A percentile compares a stretch with the other conserved stretches of the same genome.
Evolutionary conservation across 30 jellyfish, hydroid and myxozoan species (phyloP).

Genomic region (Aurelia coerulea): DNA sequence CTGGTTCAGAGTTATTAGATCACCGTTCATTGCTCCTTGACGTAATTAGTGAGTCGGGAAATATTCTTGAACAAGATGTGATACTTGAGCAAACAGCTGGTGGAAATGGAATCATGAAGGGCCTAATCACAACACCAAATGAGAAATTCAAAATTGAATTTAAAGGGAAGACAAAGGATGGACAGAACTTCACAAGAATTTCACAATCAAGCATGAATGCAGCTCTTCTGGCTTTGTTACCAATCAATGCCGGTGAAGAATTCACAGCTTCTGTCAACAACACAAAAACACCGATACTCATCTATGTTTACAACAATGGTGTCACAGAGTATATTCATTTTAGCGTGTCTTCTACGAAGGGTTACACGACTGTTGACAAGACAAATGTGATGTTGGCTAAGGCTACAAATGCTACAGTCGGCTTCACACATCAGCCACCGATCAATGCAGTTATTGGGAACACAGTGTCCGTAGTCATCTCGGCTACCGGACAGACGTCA

Average conservation of each 20-base stretch:
- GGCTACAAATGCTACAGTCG: constrained; percentile 31
- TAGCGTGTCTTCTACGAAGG: constrained; percentile 4
- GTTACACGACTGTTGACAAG: constrained; percentile 6
- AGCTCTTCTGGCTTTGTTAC: constrained; percentile 22
- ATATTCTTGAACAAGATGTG: constrained; percentile 2
- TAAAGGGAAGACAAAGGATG: constrained; percentile 27
- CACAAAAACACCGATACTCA: constrained; percentile 25
- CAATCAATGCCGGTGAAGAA: constrained; percentile 40
- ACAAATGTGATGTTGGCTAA: neutral
- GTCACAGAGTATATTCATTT: neutral
- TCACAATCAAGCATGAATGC: constrained; percentile 45
- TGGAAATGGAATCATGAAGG: constrained; percentile 10
- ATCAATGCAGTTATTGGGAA: constrained; percentile 27
- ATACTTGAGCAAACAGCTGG: constrained; percentile 5
- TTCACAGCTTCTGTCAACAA: constrained; percentile 42
- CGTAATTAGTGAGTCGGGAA: constrained; percentile 24
- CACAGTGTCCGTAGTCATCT: constrained; percentile 12
- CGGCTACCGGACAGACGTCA: neutral
- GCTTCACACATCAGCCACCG: constrained; percentile 29
- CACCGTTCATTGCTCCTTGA: constrained; percentile 14
- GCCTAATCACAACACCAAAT: constrained; percentile 32
- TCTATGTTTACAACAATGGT: constrained; percentile 27
- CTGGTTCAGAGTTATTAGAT: constrained; percentile 34
- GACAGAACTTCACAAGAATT: constrained; percentile 51
- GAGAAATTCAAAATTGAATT: constrained; percentile 32